Percentiles rank a stretch among this genome's conserved stretches.
Conservation (phyloP, 2,797 vertebrate genomes). For the Nannoperca obscura region DNA sequence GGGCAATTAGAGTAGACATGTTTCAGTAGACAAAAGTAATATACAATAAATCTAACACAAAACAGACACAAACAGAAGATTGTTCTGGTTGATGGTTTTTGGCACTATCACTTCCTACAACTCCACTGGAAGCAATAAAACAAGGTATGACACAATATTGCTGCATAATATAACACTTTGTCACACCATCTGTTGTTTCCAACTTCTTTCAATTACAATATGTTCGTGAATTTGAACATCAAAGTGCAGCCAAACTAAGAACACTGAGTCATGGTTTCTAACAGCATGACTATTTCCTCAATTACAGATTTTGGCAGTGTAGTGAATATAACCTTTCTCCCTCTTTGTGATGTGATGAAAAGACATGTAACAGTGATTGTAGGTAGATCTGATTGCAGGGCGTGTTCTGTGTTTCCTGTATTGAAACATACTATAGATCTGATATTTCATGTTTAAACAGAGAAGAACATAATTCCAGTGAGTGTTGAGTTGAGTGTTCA, state of each 20-base stretch:
- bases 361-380: conserved; percentile 9
- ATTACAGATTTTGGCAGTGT: conserved; percentile 46
- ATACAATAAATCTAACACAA: conserved; percentile 34
- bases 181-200: conserved; percentile 68
- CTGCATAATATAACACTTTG: conserved; percentile 58
- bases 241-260: conserved; percentile 53
- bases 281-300: conserved; percentile 31
- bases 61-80: conserved; percentile 36
- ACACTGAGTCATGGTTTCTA: conserved; percentile 47
- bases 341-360: conserved; percentile 37
- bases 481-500: conserved; percentile 30
- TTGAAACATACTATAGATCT: conserved; percentile 31
- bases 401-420: conserved; percentile 17
- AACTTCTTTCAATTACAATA: conserved; percentile 63
- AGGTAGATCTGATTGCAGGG: conserved; percentile 33
- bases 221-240: conserved; percentile 55
- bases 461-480: conserved; percentile 40
- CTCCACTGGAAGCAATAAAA: conserved; percentile 58
- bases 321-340: conserved; percentile 2
- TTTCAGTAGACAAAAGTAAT: neutral
- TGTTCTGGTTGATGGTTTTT: conserved; percentile 49
- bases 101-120: conserved; percentile 40
- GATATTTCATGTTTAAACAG: conserved; percentile 44
- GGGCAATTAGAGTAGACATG: neutral
- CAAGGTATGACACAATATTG: conserved; percentile 63